Percentiles rank a stretch among this genome's conserved stretches.
Conservation (phyloP, 2,888 invertebrate species). For the Philereme transversata region DNA sequence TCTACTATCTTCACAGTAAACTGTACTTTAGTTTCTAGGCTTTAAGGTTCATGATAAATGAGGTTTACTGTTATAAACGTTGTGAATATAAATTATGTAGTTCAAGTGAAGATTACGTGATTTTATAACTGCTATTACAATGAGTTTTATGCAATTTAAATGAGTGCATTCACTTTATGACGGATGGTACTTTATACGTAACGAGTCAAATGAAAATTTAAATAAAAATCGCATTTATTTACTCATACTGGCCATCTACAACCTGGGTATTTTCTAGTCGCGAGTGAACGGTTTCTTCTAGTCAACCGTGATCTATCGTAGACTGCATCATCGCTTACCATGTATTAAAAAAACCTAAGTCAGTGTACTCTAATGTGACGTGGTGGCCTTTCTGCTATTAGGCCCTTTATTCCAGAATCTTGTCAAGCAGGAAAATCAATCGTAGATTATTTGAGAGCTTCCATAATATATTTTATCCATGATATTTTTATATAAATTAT, state of each 20-base stretch:
- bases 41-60: neutral
- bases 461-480: too few relatives aligned
- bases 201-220: neutral
- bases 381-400: too few relatives aligned
- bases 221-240: neutral
- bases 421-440: too few relatives aligned
- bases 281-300: too few relatives aligned
- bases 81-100: conserved; percentile 1
- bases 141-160: neutral
- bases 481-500: too few relatives aligned
- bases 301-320: too few relatives aligned
- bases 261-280: too few relatives aligned
- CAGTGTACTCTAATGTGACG: too few relatives aligned
- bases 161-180: neutral
- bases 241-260: neutral
- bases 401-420: too few relatives aligned
- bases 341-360: too few relatives aligned
- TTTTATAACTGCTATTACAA: conserved; percentile 2
- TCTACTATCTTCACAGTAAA: conserved; percentile 13
- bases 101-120: conserved; percentile 4
- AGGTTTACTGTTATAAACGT: neutral
- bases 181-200: neutral
- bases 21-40: conserved; percentile 1
- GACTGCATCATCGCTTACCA: neutral
- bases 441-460: too few relatives aligned